These are phyloP conservation scores for Microtus agrestis DNA, from an alignment of 2,797 vertebrate species.

Conservation along the genomic window DNA sequence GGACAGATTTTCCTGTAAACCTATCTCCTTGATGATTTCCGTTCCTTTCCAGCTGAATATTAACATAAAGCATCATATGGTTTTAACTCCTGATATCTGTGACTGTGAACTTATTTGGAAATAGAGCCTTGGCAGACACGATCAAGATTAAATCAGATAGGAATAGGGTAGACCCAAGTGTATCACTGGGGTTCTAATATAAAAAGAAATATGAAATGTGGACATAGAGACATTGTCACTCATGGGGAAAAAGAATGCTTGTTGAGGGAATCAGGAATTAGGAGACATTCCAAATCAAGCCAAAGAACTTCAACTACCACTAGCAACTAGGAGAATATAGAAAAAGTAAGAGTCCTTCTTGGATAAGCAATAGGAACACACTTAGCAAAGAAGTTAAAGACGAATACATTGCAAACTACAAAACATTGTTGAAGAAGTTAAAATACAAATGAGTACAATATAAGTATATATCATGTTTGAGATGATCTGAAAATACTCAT, in stretches of 20 bases:
- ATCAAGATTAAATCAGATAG: neutral
- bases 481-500: neutral
- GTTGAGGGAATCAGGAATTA: neutral
- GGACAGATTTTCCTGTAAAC: neutral
- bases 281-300: neutral
- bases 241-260: too few relatives aligned
- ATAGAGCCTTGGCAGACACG: neutral
- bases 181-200: neutral
- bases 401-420: neutral
- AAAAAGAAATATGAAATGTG: neutral
- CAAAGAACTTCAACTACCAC: too few relatives aligned
- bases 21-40: neutral
- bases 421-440: neutral
- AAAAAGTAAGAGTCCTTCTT: neutral
- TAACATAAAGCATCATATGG: neutral
- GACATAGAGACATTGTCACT: neutral
- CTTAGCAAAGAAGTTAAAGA: neutral
- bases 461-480: neutral
- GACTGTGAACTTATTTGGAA: neutral
- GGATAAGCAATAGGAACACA: neutral
- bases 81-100: neutral
- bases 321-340: neutral
- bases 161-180: neutral
- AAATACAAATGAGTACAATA: neutral
- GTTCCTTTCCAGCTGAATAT: neutral